A percentile compares a stretch with the other conserved stretches of the same genome.
Conservation (phyloP, 2,888 invertebrate species). For the Morpho achilles region DNA sequence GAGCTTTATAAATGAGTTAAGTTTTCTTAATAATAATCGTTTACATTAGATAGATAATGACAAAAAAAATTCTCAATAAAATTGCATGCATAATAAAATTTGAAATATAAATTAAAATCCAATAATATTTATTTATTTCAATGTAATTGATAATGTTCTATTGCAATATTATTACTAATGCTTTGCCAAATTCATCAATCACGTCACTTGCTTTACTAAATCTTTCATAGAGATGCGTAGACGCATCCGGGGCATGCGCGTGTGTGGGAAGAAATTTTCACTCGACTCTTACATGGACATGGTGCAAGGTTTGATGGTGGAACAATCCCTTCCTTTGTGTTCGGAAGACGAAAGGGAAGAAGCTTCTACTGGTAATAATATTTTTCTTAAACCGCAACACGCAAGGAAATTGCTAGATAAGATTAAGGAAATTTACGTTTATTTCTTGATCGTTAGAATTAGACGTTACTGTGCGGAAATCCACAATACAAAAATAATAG, state of each 20-base stretch:
- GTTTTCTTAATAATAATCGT: no score
- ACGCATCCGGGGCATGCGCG: conserved; percentile 91
- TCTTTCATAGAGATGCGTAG: conserved; percentile 85
- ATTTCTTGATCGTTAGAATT: background rate
- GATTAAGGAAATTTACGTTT: no score
- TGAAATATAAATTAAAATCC: no score
- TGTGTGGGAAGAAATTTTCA: conserved; percentile 94
- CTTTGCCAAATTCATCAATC: no score
- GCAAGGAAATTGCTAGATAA: conserved; percentile 3
- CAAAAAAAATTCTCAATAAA: no score
- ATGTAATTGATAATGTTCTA: no score
- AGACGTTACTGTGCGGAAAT: background rate
- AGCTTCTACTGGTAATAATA: conserved; percentile 57
- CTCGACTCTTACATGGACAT: conserved; percentile 95
- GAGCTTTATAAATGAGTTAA: no score
- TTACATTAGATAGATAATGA: no score
- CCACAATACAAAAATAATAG: background rate
- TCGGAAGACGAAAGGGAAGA: conserved; percentile 76
- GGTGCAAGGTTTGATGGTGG: conserved; percentile 85
- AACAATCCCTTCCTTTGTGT: conserved; percentile 73
- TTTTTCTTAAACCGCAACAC: background rate
- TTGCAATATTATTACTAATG: no score
- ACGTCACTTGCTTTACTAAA: conserved; percentile 9
- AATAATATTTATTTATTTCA: no score
- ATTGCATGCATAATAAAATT: no score